Conservation (phyloP, 2,888 invertebrate species). For the Calephelis perditalis region DNA sequence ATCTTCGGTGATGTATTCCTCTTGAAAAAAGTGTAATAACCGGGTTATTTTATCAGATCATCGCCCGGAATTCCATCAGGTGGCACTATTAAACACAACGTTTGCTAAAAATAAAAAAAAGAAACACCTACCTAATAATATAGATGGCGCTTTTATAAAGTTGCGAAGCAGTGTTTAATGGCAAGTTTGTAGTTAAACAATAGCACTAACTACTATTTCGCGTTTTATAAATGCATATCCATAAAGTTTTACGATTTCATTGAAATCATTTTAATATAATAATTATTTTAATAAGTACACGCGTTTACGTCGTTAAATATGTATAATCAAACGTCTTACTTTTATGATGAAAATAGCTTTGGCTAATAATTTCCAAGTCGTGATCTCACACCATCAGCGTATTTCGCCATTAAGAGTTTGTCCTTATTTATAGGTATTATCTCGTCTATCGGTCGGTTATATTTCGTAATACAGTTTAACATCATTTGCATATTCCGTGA, state of each 20-base stretch:
- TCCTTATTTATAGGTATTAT: conserved; percentile 72
- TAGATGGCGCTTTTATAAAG: no score
- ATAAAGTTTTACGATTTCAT: not conserved
- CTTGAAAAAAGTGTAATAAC: no score
- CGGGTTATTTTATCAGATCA: no score
- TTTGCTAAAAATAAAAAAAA: no score
- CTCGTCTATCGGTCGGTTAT: conserved; percentile 57
- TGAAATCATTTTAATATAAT: conserved; percentile 23
- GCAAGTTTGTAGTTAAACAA: no score
- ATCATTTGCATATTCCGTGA: conserved; percentile 67
- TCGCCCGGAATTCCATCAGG: no score
- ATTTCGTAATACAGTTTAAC: conserved; percentile 64
- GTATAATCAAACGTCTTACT: conserved; percentile 35
- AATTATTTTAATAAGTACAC: conserved; percentile 29
- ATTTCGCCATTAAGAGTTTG: conserved; percentile 66
- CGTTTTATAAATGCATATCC: no score
- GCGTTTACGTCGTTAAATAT: conserved; percentile 15
- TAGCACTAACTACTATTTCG: no score
- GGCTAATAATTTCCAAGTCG: conserved; percentile 58
- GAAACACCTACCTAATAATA: no score
- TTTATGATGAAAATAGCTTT: conserved; percentile 54
- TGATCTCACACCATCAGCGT: conserved; percentile 66
- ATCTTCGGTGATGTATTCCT: no score
- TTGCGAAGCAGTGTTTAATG: no score
- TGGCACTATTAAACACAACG: no score